Base-by-base conservation (phyloP, 2,888 invertebrate genomes). In the Liodrosophila aerea region DNA sequence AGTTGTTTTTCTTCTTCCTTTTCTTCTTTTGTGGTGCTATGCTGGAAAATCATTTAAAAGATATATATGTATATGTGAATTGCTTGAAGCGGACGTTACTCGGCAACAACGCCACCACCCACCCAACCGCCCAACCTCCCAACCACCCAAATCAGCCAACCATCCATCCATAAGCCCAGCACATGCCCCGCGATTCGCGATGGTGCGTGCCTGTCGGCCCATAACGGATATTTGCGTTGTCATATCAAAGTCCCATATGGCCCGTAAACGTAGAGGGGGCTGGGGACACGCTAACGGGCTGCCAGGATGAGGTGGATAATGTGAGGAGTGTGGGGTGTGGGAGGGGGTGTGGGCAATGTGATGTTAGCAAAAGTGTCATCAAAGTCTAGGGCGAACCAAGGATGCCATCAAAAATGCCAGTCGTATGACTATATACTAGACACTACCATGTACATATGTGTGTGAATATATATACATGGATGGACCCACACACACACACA, bases 171-270 rank as follows among this genome's bases (percentile, higher is more conserved):
- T 37, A 65, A 31, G 33, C 41, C 41, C 57, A 45, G 43, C 51
- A 64, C 65, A 66, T 50, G 64, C 12, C 12, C 7, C 34, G 22
- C 46, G 61, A 67, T 62, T 62, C 68, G 62, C 53, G 34, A 54
- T 67, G 80, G 80, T 85, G 83, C 83, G 85, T 80, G 78, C 72
- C 66, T 68, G 66, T 71, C 64, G 85, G 68, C 66, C 78, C 86
- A 84, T 69, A 81, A 73, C 86, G 81, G 81, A 81, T 84, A 81
- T 81, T 88, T 89, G 86, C 86, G 85, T 84, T 88, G 87, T 87
- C 88, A 87, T 87, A 89, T 87, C 88, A 87, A 81, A 87, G 86
- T 88, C 89, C 88, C 89, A 89, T 88, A 89, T 89, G 88, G 85
- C 87, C 87, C 86, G 88, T 89, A 88, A 87, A 87, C 76, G 81